phyloP scores from a whole-genome alignment of 2,888 invertebrate species.

The Melolontha melolontha region DNA sequence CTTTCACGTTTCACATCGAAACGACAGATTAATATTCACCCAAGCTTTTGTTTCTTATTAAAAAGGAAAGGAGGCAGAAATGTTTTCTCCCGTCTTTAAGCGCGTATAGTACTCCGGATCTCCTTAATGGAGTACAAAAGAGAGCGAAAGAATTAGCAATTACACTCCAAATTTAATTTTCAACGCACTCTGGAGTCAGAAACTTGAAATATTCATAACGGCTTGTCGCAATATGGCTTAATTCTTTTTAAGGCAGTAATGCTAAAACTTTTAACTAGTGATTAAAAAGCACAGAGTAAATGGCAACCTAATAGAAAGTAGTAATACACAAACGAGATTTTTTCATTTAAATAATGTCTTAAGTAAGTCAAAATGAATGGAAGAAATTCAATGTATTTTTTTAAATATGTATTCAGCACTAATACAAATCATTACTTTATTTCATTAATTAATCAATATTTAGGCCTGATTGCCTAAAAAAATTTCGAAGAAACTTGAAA shows the following conservation, averaged over 20 bases:
- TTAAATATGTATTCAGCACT: too few species aligned
- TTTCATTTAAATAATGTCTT: too few species aligned
- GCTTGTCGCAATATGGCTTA: constrained; percentile 20
- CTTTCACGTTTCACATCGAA: constrained; percentile 3
- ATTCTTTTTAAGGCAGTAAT: constrained; percentile 8
- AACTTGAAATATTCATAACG: constrained; percentile 35
- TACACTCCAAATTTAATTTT: constrained; percentile 35
- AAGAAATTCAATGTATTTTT: too few species aligned
- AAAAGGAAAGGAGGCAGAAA: constrained; percentile 21
- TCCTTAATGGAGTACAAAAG: constrained; percentile 35
- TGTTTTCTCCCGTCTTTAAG: constrained; percentile 17
- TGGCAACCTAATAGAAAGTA: too few species aligned
- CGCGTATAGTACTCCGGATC: constrained; percentile 23
- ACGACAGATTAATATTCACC: constrained; percentile 29
- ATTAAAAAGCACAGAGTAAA: not conserved
- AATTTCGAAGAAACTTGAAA: too few species aligned
- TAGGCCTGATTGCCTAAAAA: too few species aligned
- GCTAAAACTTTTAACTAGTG: constrained; percentile 8
- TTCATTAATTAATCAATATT: too few species aligned
- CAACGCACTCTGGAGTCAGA: constrained; percentile 22
- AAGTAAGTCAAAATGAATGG: too few species aligned
- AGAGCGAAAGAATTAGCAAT: constrained; percentile 31
- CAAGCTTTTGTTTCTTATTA: constrained; percentile 23
- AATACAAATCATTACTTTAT: too few species aligned
- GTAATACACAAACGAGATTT: too few species aligned